Evolutionary conservation across 2,888 invertebrate species (phyloP), one percentile per base, ranked within the genome.

Genomic region (Heliconius hortense): DNA sequence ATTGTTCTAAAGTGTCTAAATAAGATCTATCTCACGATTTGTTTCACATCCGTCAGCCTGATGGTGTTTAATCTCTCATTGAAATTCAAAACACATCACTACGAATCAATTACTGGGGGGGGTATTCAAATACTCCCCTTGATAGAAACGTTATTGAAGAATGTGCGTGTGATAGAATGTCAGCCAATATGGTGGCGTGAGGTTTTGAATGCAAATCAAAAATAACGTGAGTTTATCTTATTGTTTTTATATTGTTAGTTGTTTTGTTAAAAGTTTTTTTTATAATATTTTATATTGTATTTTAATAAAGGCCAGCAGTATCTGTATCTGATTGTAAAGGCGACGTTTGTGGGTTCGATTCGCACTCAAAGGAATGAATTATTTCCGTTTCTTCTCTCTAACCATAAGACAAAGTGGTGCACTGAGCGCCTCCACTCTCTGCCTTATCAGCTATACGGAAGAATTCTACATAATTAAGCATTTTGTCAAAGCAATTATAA

Each of bases 101-200:
- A 85, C 88, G 92, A 92, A 92, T 92, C 92, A 92, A 92, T 92
- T 92, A 92, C 89, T 80, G 84, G 82, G 56, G 48, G 53, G 83
- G 81, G 86, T 87, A 92, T 92, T 92, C 92, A 91, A 92, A 92
- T 93, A 86, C 84, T 77, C 87, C 86, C 86, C 80, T 83, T 88
- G 92, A 90, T 91, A 90, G 92, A 92, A 91, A 90, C 91, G 92
- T 93, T 90, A 87, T 88, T 87, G 85, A 89, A 90, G 92, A 93
- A 93, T 93, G 89, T 90, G 93, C 90, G 88, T 93, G 93, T 92
- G 92, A 90, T 88, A 89, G 86, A 92, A 93, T 93, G 92, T 86
- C 86, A 85, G 85, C 87, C 90, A 89, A 92, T 93, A 92, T 88
- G 82, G 18, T 15, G 62, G 15, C n/a, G 68, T 18, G 10, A 10